Conservation (phyloP, 2,888 invertebrate genomes). For the Bhutanitis thaidina region DNA sequence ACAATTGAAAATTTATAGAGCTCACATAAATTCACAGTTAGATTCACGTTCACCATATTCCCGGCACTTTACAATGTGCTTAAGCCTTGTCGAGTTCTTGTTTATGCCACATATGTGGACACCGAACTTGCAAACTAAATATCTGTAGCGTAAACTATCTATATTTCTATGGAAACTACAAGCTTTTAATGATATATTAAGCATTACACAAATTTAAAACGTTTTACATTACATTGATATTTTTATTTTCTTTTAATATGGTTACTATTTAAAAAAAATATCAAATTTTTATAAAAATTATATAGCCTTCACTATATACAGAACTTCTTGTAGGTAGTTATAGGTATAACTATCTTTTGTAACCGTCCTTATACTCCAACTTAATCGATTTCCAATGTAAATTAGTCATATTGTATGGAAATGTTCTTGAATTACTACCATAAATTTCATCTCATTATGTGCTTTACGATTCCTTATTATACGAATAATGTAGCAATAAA, state of each 20-base stretch:
- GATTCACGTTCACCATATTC: slow-evolving; percentile 61
- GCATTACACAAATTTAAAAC: too few relatives aligned
- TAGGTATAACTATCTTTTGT: too few relatives aligned
- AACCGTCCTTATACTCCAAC: background rate
- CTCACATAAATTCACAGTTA: slow-evolving; percentile 68
- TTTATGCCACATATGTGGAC: slow-evolving; percentile 20
- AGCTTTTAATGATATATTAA: too few relatives aligned
- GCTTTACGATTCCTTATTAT: background rate
- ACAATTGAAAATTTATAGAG: slow-evolving; percentile 77
- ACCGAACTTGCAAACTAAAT: slow-evolving; percentile 11
- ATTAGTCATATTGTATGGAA: slow-evolving; percentile 20
- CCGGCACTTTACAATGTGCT: slow-evolving; percentile 21
- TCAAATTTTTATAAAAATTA: too few relatives aligned
- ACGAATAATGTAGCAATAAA: too few relatives aligned
- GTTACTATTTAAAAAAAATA: too few relatives aligned
- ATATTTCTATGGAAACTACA: too few relatives aligned
- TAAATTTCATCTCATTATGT: background rate
- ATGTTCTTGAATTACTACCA: slow-evolving; percentile 3
- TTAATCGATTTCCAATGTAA: slow-evolving; percentile 19
- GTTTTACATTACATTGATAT: too few relatives aligned
- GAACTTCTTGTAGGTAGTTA: too few relatives aligned
- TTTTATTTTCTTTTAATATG: too few relatives aligned
- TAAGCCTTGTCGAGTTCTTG: slow-evolving; percentile 19
- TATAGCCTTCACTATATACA: too few relatives aligned
- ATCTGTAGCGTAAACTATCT: background rate